These are phyloP conservation scores for Xanthorhoe designata DNA, from an alignment of 2,888 invertebrate species.

Conservation along the genomic window DNA sequence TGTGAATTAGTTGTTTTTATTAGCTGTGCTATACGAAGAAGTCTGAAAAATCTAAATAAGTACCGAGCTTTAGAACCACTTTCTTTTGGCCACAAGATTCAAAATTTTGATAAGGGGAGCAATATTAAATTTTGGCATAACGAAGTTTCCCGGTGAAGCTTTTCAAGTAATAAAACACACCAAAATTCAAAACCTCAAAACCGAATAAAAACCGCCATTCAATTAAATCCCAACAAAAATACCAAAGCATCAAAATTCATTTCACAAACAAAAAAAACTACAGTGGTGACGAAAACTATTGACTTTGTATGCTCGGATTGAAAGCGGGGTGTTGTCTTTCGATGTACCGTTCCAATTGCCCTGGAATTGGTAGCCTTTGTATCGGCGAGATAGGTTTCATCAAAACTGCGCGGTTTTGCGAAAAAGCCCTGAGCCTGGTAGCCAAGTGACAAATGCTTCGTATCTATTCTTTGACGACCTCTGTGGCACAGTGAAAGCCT, in stretches of 20 bases:
- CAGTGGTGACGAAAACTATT: constrained; percentile 11
- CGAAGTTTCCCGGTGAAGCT: no score
- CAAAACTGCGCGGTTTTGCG: constrained; percentile 16
- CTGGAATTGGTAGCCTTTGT: constrained; percentile 24
- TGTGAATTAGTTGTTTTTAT: not conserved
- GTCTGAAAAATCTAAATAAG: no score
- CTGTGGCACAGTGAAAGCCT: no score
- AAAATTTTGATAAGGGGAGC: no score
- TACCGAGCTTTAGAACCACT: no score
- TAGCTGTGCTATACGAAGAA: no score
- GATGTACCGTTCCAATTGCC: constrained; percentile 12
- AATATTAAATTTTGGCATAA: no score
- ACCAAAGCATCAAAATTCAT: not conserved
- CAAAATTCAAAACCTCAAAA: not conserved
- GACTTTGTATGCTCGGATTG: constrained; percentile 21
- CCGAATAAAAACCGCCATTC: not conserved
- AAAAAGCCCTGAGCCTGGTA: constrained; percentile 1
- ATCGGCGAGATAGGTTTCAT: constrained; percentile 26
- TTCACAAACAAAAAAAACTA: not conserved
- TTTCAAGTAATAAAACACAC: not conserved
- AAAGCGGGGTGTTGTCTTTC: constrained; percentile 11
- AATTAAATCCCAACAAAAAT: not conserved
- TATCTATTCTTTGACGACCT: not conserved
- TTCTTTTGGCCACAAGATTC: no score
- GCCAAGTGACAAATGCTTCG: not conserved